phyloP scores from a whole-genome alignment of 2,797 vertebrate species.

The Simalia tracyae region DNA sequence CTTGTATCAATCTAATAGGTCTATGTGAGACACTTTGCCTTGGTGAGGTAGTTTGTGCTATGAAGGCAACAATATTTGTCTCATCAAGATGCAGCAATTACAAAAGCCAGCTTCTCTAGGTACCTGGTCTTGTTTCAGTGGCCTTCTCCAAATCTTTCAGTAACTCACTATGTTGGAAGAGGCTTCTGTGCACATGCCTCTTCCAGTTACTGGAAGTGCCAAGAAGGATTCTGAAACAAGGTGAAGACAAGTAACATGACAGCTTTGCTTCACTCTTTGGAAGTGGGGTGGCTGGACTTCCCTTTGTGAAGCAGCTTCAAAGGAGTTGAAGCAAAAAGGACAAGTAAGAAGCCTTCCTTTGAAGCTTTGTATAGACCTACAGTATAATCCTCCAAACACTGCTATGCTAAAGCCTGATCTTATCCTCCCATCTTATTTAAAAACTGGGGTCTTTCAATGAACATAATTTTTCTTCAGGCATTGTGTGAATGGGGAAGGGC shows the following conservation, averaged over 20 bases:
- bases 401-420: background rate
- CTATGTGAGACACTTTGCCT: background rate
- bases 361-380: background rate
- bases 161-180: background rate
- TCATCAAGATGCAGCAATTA: background rate
- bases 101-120: background rate
- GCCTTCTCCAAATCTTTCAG: background rate
- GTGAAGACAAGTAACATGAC: background rate
- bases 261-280: background rate
- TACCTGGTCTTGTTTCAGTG: background rate
- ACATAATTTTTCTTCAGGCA: background rate
- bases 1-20: background rate
- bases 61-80: background rate
- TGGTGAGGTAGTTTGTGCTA: background rate
- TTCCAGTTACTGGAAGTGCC: background rate
- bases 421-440: background rate
- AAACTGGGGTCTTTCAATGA: background rate
- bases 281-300: background rate
- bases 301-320: background rate
- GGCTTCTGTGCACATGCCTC: no score
- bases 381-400: background rate
- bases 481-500: background rate
- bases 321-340: background rate
- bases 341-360: background rate
- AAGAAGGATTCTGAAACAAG: background rate